Percentiles rank a stretch among this genome's conserved stretches.
These are phyloP conservation scores for Hipposideros armiger DNA, from an alignment of 2,113 vertebrate genomes.

Conservation along the genomic window DNA sequence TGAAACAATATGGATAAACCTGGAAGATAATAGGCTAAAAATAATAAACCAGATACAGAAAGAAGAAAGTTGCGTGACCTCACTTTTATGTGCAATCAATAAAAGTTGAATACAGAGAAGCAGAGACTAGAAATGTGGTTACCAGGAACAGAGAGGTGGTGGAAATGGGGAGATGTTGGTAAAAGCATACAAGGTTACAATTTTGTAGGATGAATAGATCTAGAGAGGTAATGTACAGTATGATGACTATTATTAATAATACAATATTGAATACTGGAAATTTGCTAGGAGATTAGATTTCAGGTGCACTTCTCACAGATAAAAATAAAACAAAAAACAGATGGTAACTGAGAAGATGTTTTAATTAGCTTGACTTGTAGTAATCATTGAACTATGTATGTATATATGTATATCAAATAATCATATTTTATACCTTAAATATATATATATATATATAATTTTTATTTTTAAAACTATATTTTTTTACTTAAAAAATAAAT, in stretches of 20 bases:
- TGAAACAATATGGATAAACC: not conserved
- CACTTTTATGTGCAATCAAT: not conserved
- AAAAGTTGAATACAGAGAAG: not conserved
- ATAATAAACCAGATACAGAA: not conserved
- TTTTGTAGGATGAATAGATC: not conserved
- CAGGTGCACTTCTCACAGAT: not conserved
- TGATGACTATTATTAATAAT: not conserved
- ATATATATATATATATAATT: not conserved
- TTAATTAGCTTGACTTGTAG: not conserved
- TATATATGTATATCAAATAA: not conserved
- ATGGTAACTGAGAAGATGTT: not conserved
- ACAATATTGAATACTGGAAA: not conserved
- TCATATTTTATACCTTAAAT: not conserved
- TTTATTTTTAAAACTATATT: no score
- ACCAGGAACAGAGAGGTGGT: fast-evolving
- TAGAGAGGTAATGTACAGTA: not conserved
- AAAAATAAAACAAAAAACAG: not conserved
- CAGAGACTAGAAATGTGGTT: not conserved
- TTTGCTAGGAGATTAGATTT: not conserved
- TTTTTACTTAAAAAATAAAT: not conserved
- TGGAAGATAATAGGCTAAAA: not conserved
- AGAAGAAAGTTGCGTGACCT: not conserved
- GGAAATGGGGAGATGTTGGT: not conserved
- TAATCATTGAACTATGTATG: not conserved
- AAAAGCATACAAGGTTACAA: not conserved